These are phyloP conservation scores for Probaryconus sp. DNA, from an alignment of 1,140 invertebrate genomes.

Conservation along the genomic window DNA sequence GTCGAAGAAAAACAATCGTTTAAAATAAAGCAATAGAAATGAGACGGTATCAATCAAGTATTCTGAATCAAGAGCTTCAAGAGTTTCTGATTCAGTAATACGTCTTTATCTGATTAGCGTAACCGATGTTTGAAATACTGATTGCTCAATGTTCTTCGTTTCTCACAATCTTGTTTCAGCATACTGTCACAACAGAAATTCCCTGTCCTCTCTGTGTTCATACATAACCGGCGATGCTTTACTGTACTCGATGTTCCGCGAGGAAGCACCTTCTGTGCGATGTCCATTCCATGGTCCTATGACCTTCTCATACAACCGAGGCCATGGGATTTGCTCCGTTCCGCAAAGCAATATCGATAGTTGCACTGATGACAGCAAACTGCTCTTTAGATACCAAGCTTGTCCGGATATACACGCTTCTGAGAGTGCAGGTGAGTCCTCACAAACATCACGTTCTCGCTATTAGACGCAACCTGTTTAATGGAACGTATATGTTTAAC, in stretches of 20 bases:
- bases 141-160: slow-evolving; percentile 12
- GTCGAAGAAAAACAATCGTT: too few relatives aligned
- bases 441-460: slow-evolving; percentile 38
- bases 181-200: slow-evolving; percentile 86
- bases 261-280: slow-evolving; percentile 87
- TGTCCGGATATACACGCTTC: slow-evolving; percentile 92
- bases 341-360: slow-evolving; percentile 92
- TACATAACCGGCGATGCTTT: slow-evolving; percentile 92
- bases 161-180: slow-evolving; percentile 80
- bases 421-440: slow-evolving; percentile 85
- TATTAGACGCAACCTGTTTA: slow-evolving; percentile 33
- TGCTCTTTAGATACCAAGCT: slow-evolving; percentile 93
- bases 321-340: slow-evolving; percentile 89
- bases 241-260: slow-evolving; percentile 91
- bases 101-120: too few relatives aligned
- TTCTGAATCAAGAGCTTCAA: too few relatives aligned
- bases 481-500: slow-evolving; percentile 39
- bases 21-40: too few relatives aligned
- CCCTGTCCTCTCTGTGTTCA: slow-evolving; percentile 87
- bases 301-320: slow-evolving; percentile 91
- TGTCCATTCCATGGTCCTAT: slow-evolving; percentile 87
- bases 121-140: not conserved
- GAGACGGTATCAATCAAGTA: too few relatives aligned
- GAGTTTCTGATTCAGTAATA: too few relatives aligned
- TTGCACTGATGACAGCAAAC: slow-evolving; percentile 91